Conservation (phyloP, 2,888 invertebrate genomes). For the Synanthedon tipuliformis region DNA sequence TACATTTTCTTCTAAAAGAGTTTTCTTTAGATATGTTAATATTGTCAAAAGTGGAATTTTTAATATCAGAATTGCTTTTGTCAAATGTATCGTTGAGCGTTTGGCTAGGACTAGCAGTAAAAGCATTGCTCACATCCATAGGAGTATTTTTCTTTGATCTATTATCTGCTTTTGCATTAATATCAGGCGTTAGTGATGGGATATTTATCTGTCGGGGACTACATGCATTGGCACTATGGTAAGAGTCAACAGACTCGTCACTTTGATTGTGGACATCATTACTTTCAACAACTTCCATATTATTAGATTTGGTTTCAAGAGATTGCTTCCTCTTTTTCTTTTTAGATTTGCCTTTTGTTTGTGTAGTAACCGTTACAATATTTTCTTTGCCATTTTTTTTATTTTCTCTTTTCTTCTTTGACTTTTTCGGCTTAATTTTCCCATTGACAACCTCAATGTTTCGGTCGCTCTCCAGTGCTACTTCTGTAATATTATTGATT, state of each 20-base stretch:
- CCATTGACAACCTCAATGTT: conserved; percentile 11
- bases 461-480: conserved; percentile 5
- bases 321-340: conserved; percentile 27
- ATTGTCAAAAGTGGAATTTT: neutral
- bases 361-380: conserved; percentile 11
- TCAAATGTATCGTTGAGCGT: conserved; percentile 31
- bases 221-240: conserved; percentile 41
- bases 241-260: conserved; percentile 39
- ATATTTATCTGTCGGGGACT: neutral
- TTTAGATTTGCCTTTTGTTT: conserved; percentile 27
- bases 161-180: conserved; percentile 4
- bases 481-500: conserved; percentile 14
- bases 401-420: conserved; percentile 15
- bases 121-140: neutral
- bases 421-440: conserved; percentile 4
- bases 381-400: conserved; percentile 19
- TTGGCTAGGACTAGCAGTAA: conserved; percentile 2
- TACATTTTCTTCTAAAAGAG: neutral
- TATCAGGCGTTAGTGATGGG: conserved; percentile 20
- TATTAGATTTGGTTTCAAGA: conserved; percentile 8
- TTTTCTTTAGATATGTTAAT: neutral
- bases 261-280: conserved; percentile 18
- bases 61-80: conserved; percentile 11
- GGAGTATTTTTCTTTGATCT: neutral
- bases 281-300: conserved; percentile 13